These are phyloP conservation scores for Entosphenus tridentatus DNA, from an alignment of 2,113 vertebrate species.

Conservation along the genomic window DNA sequence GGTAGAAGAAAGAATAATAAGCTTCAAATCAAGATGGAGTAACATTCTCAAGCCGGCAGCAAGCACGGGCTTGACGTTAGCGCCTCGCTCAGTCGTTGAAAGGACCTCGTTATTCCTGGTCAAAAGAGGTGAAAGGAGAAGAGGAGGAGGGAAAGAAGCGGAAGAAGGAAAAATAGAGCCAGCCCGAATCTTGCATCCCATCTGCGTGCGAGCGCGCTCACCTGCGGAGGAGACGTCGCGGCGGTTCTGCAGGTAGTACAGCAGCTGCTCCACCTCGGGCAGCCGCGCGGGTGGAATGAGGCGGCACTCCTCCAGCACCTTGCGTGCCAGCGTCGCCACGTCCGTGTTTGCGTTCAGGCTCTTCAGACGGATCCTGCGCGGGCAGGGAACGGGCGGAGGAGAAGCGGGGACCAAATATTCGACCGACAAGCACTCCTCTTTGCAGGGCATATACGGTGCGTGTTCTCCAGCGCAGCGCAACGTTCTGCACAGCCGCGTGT, in stretches of 20 bases:
- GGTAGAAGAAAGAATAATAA: no score
- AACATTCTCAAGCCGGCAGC: no score
- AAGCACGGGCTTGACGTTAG: no score
- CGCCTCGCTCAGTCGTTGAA: no score
- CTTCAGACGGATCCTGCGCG: constrained; percentile 68
- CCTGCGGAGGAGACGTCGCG: constrained; percentile 27
- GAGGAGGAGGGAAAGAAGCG: background rate
- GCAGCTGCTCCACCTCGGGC: constrained; percentile 63
- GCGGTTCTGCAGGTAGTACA: constrained; percentile 78
- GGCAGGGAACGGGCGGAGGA: background rate
- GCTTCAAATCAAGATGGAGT: no score
- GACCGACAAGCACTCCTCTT: no score
- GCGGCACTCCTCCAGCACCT: constrained; percentile 84
- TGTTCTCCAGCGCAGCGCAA: no score
- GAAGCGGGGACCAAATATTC: no score
- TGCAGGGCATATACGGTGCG: no score
- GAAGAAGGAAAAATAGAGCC: background rate
- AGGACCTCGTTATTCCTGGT: constrained; percentile 7
- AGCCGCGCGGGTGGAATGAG: constrained; percentile 65
- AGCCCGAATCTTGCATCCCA: background rate
- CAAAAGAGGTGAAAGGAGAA: constrained; percentile 7
- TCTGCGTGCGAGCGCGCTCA: constrained; percentile 10
- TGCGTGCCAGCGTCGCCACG: constrained; percentile 54
- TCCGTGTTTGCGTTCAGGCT: constrained; percentile 75
- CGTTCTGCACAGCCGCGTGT: no score